Evolutionary conservation across 2,888 invertebrate species (phyloP).

Genomic region (Mesoligia furuncula): DNA sequence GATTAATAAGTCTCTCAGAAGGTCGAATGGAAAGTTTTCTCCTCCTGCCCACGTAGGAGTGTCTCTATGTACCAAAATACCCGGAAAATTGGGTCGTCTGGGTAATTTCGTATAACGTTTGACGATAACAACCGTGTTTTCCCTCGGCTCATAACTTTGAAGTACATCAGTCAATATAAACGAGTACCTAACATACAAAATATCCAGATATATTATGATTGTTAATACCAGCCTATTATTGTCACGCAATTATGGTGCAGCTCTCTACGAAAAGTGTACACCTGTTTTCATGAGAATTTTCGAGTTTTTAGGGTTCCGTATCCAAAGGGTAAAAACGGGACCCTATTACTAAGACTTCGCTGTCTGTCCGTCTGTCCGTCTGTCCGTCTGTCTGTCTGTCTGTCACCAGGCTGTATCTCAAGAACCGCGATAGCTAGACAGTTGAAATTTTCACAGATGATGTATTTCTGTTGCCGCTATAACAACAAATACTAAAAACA

Average conservation of each 20-base stretch:
- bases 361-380: no score
- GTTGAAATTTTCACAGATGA: no score
- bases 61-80: constrained; percentile 19
- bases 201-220: neutral
- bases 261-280: no score
- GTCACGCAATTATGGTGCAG: neutral
- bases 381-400: no score
- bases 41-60: neutral
- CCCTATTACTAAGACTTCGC: no score
- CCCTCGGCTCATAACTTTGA: constrained; percentile 34
- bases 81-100: constrained; percentile 49
- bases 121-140: constrained; percentile 19
- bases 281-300: no score
- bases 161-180: constrained; percentile 28
- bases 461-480: no score
- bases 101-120: constrained; percentile 23
- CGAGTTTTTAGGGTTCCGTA: no score
- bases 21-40: constrained; percentile 4
- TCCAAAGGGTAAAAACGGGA: no score
- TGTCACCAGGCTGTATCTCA: no score
- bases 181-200: neutral
- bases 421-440: no score
- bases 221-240: neutral
- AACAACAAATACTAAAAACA: no score
- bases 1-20: constrained; percentile 7